phyloP scores from a whole-genome alignment of 1,140 invertebrate genomes.

The Magallana gigas region DNA sequence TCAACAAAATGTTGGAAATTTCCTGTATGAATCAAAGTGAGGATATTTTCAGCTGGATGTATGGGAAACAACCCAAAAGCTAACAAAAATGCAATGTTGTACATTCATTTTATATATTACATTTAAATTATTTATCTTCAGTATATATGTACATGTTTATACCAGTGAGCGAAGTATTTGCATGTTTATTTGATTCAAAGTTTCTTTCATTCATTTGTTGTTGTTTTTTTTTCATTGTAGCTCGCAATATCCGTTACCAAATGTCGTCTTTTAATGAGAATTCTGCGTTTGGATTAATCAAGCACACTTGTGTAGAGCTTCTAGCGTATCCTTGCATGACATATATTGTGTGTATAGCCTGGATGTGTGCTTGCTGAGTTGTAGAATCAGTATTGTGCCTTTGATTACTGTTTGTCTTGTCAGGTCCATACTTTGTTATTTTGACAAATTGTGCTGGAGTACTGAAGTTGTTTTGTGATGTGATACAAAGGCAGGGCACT shows the following conservation, averaged over 20 bases:
- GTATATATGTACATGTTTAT: too few relatives aligned
- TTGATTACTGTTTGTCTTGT: not conserved
- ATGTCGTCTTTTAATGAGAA: conserved; percentile 99
- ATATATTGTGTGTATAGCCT: not conserved
- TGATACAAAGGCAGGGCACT: not conserved
- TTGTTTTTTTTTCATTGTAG: conserved; percentile 80
- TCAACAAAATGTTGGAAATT: too few relatives aligned
- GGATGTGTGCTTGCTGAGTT: not conserved
- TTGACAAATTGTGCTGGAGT: not conserved
- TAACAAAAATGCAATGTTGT: too few relatives aligned
- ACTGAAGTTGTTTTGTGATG: not conserved
- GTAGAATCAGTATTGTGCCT: not conserved
- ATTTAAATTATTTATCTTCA: too few relatives aligned
- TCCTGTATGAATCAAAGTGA: too few relatives aligned
- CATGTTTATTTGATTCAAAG: conserved; percentile 38
- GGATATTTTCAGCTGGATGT: too few relatives aligned
- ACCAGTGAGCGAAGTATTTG: not conserved
- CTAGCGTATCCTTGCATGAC: conserved; percentile 87
- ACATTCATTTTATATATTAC: too few relatives aligned
- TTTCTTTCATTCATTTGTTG: not conserved
- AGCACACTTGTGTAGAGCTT: conserved; percentile 97
- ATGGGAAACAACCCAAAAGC: too few relatives aligned
- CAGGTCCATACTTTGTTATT: not conserved
- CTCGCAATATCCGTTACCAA: conserved; percentile 92
- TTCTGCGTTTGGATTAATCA: conserved; percentile 95